Conservation (phyloP, 30 jellyfish, hydroid and myxozoan species). For the Aurelia aurita complex sp. Pacific region DNA sequence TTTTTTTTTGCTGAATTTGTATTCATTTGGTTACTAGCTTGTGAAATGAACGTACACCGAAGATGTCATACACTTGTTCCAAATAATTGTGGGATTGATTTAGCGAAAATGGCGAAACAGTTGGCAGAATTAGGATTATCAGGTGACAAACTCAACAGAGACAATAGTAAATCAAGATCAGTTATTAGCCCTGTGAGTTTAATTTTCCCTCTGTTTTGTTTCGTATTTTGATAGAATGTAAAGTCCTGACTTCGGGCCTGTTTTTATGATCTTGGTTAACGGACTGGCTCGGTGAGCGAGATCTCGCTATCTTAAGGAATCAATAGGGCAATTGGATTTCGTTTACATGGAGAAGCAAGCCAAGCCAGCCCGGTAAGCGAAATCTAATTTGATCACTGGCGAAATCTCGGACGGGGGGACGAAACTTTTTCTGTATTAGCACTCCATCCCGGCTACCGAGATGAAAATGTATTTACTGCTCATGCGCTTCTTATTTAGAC, state of each 20-base stretch:
- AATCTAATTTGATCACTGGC: no score
- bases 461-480: no score
- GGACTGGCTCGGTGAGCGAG: no score
- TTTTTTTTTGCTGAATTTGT: neutral
- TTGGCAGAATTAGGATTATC: constrained; percentile 68
- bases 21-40: constrained; percentile 40
- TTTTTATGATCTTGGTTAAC: neutral
- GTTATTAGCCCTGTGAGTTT: constrained; percentile 54
- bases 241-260: neutral
- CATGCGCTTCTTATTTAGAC: neutral
- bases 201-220: neutral
- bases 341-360: no score
- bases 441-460: no score
- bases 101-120: constrained; percentile 78
- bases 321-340: neutral
- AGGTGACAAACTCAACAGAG: constrained; percentile 75
- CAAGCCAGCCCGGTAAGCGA: no score
- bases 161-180: constrained; percentile 46
- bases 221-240: neutral
- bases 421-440: no score
- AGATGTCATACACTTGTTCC: constrained; percentile 94
- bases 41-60: constrained; percentile 89
- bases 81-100: constrained; percentile 90
- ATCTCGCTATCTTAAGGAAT: neutral
- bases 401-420: no score